Evolutionary conservation across 35 echinoderm and acorn worm species (phyloP), one percentile per base, ranked within the genome.

Genomic region (Holothuria glaberrima): DNA sequence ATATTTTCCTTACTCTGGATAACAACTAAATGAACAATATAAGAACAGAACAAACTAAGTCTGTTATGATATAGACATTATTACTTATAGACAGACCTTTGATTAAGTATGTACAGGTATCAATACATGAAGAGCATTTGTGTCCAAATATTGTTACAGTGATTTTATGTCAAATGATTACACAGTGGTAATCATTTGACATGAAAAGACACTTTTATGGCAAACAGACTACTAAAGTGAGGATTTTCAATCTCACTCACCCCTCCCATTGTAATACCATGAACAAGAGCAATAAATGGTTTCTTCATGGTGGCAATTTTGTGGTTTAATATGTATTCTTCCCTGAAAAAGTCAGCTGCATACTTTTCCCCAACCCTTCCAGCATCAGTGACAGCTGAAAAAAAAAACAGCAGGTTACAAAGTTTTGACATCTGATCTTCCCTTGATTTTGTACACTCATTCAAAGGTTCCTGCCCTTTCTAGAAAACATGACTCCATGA

Each of bases 191-290:
- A 69, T 33, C 62, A 28, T 20, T 38, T 9, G 22, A 31, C 3
- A 73, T 35, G 20, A 16, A 14, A 26, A 70, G 24, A 70, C 27
- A 70, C 17, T 16, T 32, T 27, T 22, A n/a, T 22, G 13, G 16
- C 67, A 27, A 30, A 31, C 4, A 70, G 26, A 28, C 27, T 28
- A 29, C 16, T 32, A 25, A 70, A 70, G 13, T 10, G 12, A 70
- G 13, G 3, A 29, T 79, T 36, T 41, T 79, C 18, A 79, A 79
- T 24, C 12, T 70, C 30, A 94, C 93, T 92, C 66, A 98, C 96
- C 76, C 96, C 96, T 34, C 96, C 96, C 96, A 98, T 98, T 33
- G 96, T 89, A 38, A 98, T 94, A 0, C 96, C 96, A 94, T 98
- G 48, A 58, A 98, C 94, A 30, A 98, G 75, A 36, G 96, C 96